Conservation (phyloP, 2,888 invertebrate genomes). For the Scrobipalpa costella region DNA sequence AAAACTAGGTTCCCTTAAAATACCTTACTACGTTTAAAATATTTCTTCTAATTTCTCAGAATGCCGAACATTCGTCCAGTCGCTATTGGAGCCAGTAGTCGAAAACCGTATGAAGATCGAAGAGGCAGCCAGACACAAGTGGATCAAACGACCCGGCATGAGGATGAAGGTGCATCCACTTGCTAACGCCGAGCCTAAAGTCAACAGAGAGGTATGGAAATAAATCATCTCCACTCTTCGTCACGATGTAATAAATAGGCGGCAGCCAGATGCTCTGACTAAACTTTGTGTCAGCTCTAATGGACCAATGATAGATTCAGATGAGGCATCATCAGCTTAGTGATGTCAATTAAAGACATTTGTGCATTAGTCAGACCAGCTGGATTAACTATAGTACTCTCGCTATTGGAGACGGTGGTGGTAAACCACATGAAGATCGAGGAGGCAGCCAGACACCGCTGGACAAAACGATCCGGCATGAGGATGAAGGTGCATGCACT, state of each 20-base stretch:
- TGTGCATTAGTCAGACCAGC: too few relatives aligned
- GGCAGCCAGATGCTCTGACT: too few relatives aligned
- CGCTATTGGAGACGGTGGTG: conserved; percentile 79
- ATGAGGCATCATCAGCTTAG: too few relatives aligned
- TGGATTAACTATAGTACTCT: too few relatives aligned
- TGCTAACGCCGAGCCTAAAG: conserved; percentile 53
- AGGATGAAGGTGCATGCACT: conserved; percentile 75
- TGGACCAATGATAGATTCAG: too few relatives aligned
- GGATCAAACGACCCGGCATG: conserved; percentile 79
- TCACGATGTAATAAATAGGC: too few relatives aligned
- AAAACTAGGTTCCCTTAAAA: background rate
- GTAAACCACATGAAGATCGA: conserved; percentile 78
- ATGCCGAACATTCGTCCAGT: conserved; percentile 75
- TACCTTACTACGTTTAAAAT: conserved; percentile 32
- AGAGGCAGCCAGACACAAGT: conserved; percentile 81
- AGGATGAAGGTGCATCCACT: conserved; percentile 75
- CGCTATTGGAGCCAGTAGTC: conserved; percentile 79
- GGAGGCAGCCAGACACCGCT: conserved; percentile 81
- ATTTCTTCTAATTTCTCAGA: conserved; percentile 45
- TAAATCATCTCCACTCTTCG: background rate
- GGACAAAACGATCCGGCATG: conserved; percentile 79
- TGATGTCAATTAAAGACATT: too few relatives aligned
- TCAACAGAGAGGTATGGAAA: conserved; percentile 57
- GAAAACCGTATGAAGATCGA: conserved; percentile 78
- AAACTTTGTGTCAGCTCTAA: too few relatives aligned